Base-by-base conservation (phyloP, 2,797 vertebrate genomes). In the Rhadinocentrus ornatus region DNA sequence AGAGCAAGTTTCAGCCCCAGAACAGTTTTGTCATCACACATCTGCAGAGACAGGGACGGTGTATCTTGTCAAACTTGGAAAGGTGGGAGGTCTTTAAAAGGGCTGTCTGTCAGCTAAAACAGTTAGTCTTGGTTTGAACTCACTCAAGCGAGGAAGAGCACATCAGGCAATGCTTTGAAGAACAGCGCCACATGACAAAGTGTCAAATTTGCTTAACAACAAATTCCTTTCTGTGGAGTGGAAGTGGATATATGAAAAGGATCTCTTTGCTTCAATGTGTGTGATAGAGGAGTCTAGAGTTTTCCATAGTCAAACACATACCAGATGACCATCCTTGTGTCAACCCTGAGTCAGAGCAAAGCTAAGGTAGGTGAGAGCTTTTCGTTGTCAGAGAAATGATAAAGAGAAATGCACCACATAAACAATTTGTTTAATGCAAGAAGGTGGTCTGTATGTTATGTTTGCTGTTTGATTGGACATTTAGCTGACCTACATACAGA, bases 271-370 rank as follows among this genome's bases (percentile, higher is more conserved):
- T 93, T 93, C 93, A 90, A 95, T 95, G 94, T 89, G 90, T 94
- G 88, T 93, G 89, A 93, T 83, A 86, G 77, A 90, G 90, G 91
- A 93, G 82, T 91, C 73, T 91, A 89, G 84, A 80, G 81, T 94
- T 92, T 90, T 92, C 89, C 85, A 91, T 79, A 84, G 88, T 84
- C 91, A 94, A 91, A 91, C 84, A 85, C 88, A 73, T 94, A 91
- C 94, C 94, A 94, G 94, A 95, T 95, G 94, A 95, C 87, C 90
- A 88, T 91, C 92, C 84, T 87, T 87, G 92, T 86, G 80, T 78
- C 87, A 84, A 86, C 87, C 87, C 91, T 92, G 89, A 92, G 85
- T 90, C 89, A 93, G 89, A 92, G 88, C 90, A 93, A 92, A 90
- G 89, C 83, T 64, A 92, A 94, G 94, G 94, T 95, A 93, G 69